Evolutionary conservation across 2,888 invertebrate species (phyloP).

Genomic region (Galeopsomyia nigrocyanea): DNA sequence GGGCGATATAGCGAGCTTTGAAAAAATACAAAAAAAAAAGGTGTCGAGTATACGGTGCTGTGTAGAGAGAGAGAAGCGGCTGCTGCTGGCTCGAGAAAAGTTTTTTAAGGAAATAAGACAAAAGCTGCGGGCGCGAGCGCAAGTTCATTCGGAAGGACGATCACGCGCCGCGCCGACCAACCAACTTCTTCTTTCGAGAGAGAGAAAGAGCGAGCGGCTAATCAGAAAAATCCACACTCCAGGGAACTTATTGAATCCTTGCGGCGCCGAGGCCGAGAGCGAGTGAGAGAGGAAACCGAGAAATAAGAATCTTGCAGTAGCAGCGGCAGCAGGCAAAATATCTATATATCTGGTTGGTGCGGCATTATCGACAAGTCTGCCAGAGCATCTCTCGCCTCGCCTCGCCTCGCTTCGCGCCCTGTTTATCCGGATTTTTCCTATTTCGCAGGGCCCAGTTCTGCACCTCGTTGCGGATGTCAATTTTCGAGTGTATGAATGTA

Average conservation of each 20-base stretch:
- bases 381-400: neutral
- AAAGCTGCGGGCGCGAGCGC: slow-evolving; percentile 40
- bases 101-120: slow-evolving; percentile 49
- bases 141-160: slow-evolving; percentile 60
- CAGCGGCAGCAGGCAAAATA: neutral
- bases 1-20: no score
- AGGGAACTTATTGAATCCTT: slow-evolving; percentile 63
- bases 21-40: slow-evolving; percentile 43
- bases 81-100: neutral
- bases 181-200: slow-evolving; percentile 56
- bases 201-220: slow-evolving; percentile 52
- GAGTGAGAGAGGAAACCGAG: no score
- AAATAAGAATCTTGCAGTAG: neutral
- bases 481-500: no score
- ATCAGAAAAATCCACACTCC: slow-evolving; percentile 67
- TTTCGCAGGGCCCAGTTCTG: no score
- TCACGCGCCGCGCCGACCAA: slow-evolving; percentile 61
- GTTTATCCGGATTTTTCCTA: no score
- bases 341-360: neutral
- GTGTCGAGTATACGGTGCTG: slow-evolving; percentile 58
- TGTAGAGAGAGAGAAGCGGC: slow-evolving; percentile 21
- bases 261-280: slow-evolving; percentile 14
- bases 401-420: no score
- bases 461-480: no score
- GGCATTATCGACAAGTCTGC: neutral